These are phyloP conservation scores for Drosophila histrio DNA, from an alignment of 2,888 invertebrate species.

Conservation along the genomic window DNA sequence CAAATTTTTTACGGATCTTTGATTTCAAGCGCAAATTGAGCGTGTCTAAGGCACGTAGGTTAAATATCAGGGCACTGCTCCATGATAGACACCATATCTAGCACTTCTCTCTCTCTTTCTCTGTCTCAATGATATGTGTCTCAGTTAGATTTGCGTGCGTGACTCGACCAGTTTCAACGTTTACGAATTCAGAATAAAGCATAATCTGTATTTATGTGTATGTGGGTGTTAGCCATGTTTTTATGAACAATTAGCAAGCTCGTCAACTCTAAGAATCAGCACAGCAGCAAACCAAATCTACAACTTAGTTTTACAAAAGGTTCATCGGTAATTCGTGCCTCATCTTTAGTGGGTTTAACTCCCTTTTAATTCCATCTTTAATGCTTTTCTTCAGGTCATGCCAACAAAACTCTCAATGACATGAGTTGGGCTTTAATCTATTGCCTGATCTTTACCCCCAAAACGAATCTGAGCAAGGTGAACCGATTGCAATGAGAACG, in stretches of 20 bases:
- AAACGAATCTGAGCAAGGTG: constrained; percentile 55
- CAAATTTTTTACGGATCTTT: constrained; percentile 60
- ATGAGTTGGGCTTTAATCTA: constrained; percentile 2
- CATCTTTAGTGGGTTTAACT: not conserved
- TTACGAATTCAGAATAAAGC: constrained; percentile 1
- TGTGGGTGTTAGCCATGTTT: not conserved
- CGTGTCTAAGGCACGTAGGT: constrained; percentile 38
- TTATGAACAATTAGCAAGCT: not conserved
- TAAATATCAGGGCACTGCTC: constrained; percentile 44
- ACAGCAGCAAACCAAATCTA: not conserved
- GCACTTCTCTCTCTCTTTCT: not conserved
- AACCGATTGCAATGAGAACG: constrained; percentile 42
- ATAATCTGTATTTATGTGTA: not conserved
- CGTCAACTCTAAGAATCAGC: not conserved
- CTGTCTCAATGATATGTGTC: not conserved
- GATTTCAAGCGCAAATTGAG: constrained; percentile 63
- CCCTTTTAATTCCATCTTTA: not conserved
- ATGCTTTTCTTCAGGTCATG: not conserved
- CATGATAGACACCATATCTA: constrained; percentile 35
- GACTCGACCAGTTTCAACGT: not conserved
- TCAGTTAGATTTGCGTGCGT: not conserved
- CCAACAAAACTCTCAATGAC: constrained; percentile 3
- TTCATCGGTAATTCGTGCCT: not conserved
- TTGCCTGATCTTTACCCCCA: constrained; percentile 11
- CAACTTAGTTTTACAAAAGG: not conserved